phyloP scores from a whole-genome alignment of 1,140 invertebrate species.

The Drosophila serrata region DNA sequence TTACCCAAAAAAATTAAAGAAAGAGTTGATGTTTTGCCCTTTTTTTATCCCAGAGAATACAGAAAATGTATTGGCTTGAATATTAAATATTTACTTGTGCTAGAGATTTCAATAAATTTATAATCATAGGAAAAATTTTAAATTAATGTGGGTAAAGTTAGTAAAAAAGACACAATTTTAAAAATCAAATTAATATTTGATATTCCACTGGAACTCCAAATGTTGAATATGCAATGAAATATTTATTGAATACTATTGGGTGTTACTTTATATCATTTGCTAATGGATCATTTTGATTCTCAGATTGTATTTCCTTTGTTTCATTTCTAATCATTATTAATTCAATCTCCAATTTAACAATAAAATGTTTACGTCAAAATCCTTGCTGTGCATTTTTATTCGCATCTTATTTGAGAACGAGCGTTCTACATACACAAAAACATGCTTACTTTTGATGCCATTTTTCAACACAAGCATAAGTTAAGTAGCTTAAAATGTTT shows the following conservation, averaged over 20 bases:
- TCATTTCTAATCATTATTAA: background rate
- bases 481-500: conserved; percentile 56
- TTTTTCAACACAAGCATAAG: conserved; percentile 16
- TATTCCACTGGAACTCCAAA: background rate
- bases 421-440: background rate
- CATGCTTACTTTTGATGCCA: background rate
- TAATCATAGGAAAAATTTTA: background rate
- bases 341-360: background rate
- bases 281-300: background rate
- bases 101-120: background rate
- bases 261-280: background rate
- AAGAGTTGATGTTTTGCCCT: conserved; percentile 1
- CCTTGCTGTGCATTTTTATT: conserved; percentile 12
- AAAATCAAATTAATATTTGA: background rate
- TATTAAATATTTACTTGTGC: conserved; percentile 3
- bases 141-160: too few species aligned
- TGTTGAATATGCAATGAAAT: too few species aligned
- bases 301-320: background rate
- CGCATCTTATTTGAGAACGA: background rate
- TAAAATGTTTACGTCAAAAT: background rate
- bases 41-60: conserved; percentile 4
- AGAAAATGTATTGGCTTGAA: conserved; percentile 3
- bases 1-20: conserved; percentile 6
- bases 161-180: background rate
- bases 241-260: background rate